These are phyloP conservation scores for Micromussa lordhowensis DNA, from an alignment of 92 coral and sea anemone genomes.

Conservation along the genomic window DNA sequence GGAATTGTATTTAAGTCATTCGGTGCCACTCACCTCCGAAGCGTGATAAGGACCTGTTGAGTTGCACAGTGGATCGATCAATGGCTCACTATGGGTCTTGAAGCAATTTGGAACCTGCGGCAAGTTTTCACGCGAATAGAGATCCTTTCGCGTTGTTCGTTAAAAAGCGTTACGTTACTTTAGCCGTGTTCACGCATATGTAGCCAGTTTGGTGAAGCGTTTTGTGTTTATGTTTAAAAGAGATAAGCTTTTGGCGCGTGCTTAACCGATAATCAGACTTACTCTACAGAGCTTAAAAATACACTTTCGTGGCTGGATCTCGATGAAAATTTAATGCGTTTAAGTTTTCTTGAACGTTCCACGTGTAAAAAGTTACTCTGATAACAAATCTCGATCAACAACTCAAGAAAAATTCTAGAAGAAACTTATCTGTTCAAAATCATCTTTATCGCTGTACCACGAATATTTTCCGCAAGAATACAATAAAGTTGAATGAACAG, in stretches of 20 bases:
- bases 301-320: not conserved
- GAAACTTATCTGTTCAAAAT: not conserved
- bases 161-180: not conserved
- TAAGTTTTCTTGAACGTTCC: not conserved
- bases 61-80: not conserved
- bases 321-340: constrained; percentile 29
- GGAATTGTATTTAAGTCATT: not conserved
- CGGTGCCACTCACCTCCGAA: not conserved
- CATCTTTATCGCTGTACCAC: not conserved
- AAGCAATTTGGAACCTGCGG: not conserved
- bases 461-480: not conserved
- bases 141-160: not conserved
- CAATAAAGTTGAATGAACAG: not conserved
- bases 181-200: not conserved
- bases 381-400: not conserved
- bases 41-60: not conserved
- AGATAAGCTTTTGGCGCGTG: not conserved
- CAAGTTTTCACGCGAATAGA: not conserved
- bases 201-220: not conserved
- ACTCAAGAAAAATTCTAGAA: not conserved
- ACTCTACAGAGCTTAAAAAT: not conserved
- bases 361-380: too few relatives aligned
- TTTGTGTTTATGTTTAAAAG: not conserved
- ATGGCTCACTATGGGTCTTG: not conserved
- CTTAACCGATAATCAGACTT: constrained; percentile 2